These are phyloP conservation scores for Micronisus gabar DNA, from an alignment of 2,113 vertebrate species.

Conservation along the genomic window DNA sequence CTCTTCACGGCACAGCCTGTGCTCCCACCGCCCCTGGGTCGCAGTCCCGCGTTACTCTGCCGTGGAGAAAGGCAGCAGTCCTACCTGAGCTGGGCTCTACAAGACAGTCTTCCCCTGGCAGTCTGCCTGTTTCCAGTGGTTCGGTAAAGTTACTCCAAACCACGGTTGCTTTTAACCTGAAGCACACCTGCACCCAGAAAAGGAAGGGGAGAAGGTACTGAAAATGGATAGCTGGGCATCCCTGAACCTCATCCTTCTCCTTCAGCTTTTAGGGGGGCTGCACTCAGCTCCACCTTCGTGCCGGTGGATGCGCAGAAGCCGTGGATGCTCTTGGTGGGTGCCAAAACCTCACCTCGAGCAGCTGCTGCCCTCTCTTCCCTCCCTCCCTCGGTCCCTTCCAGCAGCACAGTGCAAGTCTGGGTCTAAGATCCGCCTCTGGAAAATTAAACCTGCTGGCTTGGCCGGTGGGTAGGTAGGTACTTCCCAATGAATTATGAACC, in stretches of 20 bases:
- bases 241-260: neutral
- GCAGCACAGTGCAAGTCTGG: rapidly evolving
- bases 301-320: neutral
- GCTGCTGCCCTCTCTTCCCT: neutral
- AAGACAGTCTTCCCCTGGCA: neutral
- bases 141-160: neutral
- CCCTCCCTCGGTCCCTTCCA: neutral
- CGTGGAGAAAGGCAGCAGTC: neutral
- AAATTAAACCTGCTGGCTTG: neutral
- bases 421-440: neutral
- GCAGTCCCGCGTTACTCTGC: rapidly evolving
- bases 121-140: neutral
- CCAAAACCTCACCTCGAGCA: neutral
- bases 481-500: neutral
- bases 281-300: neutral
- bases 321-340: neutral
- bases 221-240: neutral
- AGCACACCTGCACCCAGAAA: neutral
- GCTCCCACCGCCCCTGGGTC: too few relatives aligned
- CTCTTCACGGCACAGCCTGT: rapidly evolving
- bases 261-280: neutral
- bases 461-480: neutral
- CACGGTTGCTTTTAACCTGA: neutral
- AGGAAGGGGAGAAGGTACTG: neutral
- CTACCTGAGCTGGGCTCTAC: neutral